Conservation (phyloP, 2,113 vertebrate species). For the Glaucomys volans region DNA sequence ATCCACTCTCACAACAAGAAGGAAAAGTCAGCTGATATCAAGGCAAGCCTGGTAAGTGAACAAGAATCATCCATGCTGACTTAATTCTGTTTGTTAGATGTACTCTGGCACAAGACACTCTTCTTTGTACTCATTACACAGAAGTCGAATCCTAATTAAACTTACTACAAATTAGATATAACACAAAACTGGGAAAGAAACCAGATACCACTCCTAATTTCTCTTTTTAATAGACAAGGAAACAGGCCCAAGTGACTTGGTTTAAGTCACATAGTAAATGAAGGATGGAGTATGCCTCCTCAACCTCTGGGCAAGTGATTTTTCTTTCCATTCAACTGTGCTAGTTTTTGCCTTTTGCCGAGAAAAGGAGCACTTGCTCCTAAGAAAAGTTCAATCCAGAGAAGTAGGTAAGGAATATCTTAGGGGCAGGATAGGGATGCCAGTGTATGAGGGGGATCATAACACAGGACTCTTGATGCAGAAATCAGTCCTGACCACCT, state of each 20-base stretch:
- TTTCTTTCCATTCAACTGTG: not conserved
- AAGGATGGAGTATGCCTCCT: not conserved
- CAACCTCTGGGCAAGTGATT: not conserved
- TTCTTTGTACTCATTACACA: not conserved
- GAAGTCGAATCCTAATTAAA: not conserved
- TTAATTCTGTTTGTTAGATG: slow-evolving; percentile 9
- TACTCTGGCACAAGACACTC: not conserved
- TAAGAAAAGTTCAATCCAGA: not conserved
- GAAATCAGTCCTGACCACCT: not conserved
- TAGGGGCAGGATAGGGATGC: not conserved
- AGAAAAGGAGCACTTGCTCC: not conserved
- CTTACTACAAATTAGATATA: not conserved
- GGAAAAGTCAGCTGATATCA: not conserved
- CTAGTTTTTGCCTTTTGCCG: not conserved
- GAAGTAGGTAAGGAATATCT: not conserved
- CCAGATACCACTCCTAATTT: not conserved
- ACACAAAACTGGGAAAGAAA: not conserved
- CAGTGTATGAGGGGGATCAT: not conserved
- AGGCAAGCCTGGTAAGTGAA: not conserved
- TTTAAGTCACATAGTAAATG: not conserved
- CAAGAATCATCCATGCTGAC: not conserved
- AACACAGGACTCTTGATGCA: not conserved
- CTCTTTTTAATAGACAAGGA: not conserved
- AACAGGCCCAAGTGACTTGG: not conserved
- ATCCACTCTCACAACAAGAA: not conserved